Evolutionary conservation across 2,113 vertebrate species (phyloP).

Genomic region (Eira barbara): DNA sequence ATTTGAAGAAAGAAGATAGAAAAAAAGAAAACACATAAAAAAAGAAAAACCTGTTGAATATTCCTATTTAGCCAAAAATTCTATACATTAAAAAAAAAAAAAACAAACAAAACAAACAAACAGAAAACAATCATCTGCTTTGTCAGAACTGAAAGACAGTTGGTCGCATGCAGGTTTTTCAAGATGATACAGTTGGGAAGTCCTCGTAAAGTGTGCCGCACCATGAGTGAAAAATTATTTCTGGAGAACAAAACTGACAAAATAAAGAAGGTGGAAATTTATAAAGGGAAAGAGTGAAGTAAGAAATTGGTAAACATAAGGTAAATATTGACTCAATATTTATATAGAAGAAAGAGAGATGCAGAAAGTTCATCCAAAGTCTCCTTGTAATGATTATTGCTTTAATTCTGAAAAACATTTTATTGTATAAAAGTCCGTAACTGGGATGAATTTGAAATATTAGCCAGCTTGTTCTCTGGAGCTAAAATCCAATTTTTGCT

Average conservation of each 20-base stretch:
- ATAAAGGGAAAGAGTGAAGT: background rate
- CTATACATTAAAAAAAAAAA: background rate
- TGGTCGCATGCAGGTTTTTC: background rate
- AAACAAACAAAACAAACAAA: background rate
- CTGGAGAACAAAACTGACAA: background rate
- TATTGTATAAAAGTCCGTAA: conserved; percentile 63
- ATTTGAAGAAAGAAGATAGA: background rate
- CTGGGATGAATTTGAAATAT: conserved; percentile 66
- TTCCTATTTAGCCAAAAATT: background rate
- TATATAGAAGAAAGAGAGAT: background rate
- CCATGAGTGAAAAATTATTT: background rate
- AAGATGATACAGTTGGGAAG: background rate
- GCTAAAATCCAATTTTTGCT: conserved; percentile 46
- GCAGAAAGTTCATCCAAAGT: conserved; percentile 36
- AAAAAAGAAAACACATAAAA: background rate
- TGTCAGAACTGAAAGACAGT: background rate
- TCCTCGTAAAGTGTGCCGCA: background rate
- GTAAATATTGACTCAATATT: background rate
- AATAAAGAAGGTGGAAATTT: background rate
- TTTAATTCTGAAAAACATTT: conserved; percentile 69
- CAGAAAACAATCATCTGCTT: background rate
- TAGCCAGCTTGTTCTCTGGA: conserved; percentile 43
- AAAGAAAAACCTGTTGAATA: background rate
- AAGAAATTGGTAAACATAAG: background rate
- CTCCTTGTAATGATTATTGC: conserved; percentile 63